Evolutionary conservation across 2,888 invertebrate genomes (phyloP).

Genomic region (Orthosia cruda): DNA sequence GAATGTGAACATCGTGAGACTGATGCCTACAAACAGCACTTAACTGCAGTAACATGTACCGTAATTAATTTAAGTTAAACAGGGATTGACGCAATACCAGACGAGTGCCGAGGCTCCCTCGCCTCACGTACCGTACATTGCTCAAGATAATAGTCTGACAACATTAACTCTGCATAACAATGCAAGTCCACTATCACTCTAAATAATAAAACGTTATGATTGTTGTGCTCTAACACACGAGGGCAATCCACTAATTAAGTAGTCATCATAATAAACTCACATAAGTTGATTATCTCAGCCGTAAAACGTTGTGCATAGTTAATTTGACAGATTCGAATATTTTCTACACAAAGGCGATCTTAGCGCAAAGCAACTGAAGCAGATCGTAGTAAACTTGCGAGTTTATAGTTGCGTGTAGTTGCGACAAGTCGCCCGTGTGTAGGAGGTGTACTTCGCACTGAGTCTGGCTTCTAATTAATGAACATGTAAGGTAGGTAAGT

Average conservation of each 20-base stretch:
- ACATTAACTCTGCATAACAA: constrained; percentile 61
- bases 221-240: constrained; percentile 9
- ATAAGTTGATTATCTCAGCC: constrained; percentile 21
- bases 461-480: constrained; percentile 83
- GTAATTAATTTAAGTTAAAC: constrained; percentile 82
- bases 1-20: constrained; percentile 77
- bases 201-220: constrained; percentile 1
- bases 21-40: constrained; percentile 79
- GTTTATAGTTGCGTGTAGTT: constrained; percentile 15
- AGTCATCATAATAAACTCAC: constrained; percentile 20
- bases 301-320: constrained; percentile 65
- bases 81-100: constrained; percentile 88
- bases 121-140: constrained; percentile 46
- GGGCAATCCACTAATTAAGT: constrained; percentile 26
- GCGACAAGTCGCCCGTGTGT: constrained; percentile 46
- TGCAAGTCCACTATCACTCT: background rate
- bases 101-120: constrained; percentile 60
- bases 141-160: constrained; percentile 50
- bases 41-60: constrained; percentile 73
- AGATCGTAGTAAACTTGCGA: constrained; percentile 16
- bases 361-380: constrained; percentile 5
- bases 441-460: constrained; percentile 63
- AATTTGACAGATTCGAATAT: constrained; percentile 57
- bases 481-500: constrained; percentile 83
- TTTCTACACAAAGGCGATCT: constrained; percentile 34